A percentile compares a stretch with the other conserved stretches of the same genome.
Evolutionary conservation across 2,113 vertebrate genomes (phyloP).

Genomic region (Diphyllodes magnificus): DNA sequence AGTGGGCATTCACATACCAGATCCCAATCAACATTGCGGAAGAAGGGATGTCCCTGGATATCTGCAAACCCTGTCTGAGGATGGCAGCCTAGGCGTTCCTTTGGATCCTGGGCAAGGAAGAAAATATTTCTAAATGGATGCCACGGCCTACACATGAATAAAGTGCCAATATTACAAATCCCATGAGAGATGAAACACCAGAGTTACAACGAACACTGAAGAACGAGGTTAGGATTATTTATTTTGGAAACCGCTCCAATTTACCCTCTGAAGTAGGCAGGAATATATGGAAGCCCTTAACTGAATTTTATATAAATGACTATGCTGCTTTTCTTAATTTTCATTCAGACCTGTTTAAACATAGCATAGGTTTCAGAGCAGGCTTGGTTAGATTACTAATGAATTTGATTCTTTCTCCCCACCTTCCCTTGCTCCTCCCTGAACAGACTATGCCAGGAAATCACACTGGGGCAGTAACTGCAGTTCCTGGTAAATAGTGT

Average conservation of each 20-base stretch:
- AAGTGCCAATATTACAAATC: not conserved
- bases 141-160: not conserved
- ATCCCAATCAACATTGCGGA: conserved; percentile 97
- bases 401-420: not conserved
- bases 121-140: not conserved
- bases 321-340: not conserved
- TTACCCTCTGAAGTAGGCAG: not conserved
- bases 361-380: not conserved
- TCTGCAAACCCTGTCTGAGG: conserved; percentile 98
- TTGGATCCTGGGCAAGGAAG: conserved; percentile 82
- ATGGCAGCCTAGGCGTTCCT: conserved; percentile 96
- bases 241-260: not conserved
- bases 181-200: not conserved
- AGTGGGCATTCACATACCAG: conserved; percentile 78
- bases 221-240: not conserved
- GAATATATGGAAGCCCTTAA: not conserved
- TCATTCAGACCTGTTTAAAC: not conserved
- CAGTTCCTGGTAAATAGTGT: not conserved
- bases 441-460: not conserved
- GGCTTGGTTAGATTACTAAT: not conserved
- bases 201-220: not conserved
- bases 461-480: not conserved
- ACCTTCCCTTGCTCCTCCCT: not conserved
- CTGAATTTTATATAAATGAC: not conserved
- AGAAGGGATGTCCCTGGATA: conserved; percentile 96